phyloP scores from a whole-genome alignment of 2,113 vertebrate genomes.

The Bucco capensis region DNA sequence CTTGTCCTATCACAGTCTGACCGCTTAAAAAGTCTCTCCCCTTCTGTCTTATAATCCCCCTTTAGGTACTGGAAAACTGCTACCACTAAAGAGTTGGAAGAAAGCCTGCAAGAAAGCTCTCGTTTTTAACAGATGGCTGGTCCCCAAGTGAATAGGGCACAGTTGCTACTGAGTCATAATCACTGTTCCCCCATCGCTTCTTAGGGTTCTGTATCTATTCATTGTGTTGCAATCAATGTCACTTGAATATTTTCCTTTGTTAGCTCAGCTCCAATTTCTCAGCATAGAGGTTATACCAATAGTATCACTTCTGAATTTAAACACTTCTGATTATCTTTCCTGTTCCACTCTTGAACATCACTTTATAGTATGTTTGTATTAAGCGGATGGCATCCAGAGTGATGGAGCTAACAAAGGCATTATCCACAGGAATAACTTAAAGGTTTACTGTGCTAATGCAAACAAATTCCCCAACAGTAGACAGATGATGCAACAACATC shows the following conservation, averaged over 20 bases:
- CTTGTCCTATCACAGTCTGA: no score
- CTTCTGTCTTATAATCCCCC: no score
- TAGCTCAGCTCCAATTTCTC: neutral
- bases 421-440: neutral
- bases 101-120: neutral
- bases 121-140: neutral
- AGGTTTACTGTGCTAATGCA: neutral
- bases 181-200: neutral
- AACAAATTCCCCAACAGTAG: neutral
- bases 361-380: neutral
- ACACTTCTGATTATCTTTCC: neutral
- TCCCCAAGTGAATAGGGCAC: neutral
- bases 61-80: no score
- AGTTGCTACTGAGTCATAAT: neutral
- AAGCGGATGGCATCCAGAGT: neutral
- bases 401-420: neutral
- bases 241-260: neutral
- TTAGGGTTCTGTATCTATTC: neutral
- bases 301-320: neutral
- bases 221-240: neutral
- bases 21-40: no score
- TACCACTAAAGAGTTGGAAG: neutral
- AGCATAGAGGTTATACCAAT: neutral
- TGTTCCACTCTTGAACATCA: neutral
- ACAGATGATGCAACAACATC: neutral